These are phyloP conservation scores for Salpingus planirostris DNA, from an alignment of 2,888 invertebrate species.

Conservation along the genomic window DNA sequence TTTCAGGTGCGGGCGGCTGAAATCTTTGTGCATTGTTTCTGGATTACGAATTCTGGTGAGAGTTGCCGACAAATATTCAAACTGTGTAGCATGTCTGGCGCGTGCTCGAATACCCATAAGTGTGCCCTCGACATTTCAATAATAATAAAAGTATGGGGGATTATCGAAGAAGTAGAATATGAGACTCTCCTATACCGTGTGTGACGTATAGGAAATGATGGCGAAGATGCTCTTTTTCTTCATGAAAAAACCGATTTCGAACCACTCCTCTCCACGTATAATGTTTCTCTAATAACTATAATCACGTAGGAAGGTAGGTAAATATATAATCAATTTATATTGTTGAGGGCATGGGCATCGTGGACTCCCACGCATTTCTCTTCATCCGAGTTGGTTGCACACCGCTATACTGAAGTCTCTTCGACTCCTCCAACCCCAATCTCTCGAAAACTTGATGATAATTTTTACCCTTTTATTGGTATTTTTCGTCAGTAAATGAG, in stretches of 20 bases:
- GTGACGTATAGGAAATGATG: too few species aligned
- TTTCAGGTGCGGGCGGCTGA: too few species aligned
- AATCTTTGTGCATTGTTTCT: too few species aligned
- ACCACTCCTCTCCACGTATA: conserved; percentile 41
- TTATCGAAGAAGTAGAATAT: too few species aligned
- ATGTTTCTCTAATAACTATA: conserved; percentile 45
- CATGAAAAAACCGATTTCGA: conserved; percentile 27
- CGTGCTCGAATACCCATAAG: conserved; percentile 31
- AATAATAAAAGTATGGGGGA: background rate
- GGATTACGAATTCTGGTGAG: conserved; percentile 14
- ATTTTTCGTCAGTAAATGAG: too few species aligned
- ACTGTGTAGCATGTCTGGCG: conserved; percentile 34
- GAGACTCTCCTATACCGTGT: too few species aligned
- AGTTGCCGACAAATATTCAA: conserved; percentile 24
- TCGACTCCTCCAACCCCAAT: too few species aligned
- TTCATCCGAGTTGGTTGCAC: too few species aligned
- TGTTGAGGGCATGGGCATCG: conserved; percentile 38
- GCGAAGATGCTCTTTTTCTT: too few species aligned
- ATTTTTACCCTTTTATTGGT: too few species aligned
- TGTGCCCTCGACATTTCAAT: conserved; percentile 2
- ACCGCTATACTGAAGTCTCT: too few species aligned
- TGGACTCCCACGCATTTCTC: conserved; percentile 37
- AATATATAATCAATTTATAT: conserved; percentile 45
- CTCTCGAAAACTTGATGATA: too few species aligned
- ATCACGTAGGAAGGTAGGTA: conserved; percentile 43